These are phyloP conservation scores for Malurus alboscapulatus DNA, from an alignment of 2,113 vertebrate genomes.

Conservation along the genomic window DNA sequence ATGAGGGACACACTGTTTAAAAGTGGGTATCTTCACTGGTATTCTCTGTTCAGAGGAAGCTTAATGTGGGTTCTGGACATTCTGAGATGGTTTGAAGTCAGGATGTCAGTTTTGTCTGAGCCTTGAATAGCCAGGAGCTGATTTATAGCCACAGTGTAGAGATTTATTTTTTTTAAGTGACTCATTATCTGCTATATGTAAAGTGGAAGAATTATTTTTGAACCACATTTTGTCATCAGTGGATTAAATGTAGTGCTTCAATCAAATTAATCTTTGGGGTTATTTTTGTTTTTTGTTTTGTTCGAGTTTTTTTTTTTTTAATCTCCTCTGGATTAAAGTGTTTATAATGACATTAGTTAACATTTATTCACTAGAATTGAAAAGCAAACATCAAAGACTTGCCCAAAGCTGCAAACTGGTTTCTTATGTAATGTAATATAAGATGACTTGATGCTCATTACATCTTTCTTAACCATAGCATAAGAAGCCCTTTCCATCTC, in stretches of 20 bases:
- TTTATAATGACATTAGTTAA: background rate
- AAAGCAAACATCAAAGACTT: background rate
- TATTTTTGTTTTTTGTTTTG: background rate
- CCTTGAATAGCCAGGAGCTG: background rate
- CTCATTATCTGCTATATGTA: background rate
- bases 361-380: background rate
- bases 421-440: background rate
- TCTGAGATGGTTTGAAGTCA: background rate
- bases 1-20: background rate
- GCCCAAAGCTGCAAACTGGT: background rate
- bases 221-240: background rate
- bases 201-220: slow-evolving; percentile 2
- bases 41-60: background rate
- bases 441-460: background rate
- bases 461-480: background rate
- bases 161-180: background rate
- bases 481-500: background rate
- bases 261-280: background rate
- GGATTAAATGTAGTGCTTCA: slow-evolving; percentile 25
- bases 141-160: background rate
- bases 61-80: background rate
- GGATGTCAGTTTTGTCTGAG: background rate
- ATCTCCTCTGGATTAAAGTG: background rate
- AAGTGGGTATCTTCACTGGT: background rate
- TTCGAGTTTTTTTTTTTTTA: background rate